These are phyloP conservation scores for Melanotaenia nigrans DNA, from an alignment of 2,797 vertebrate species.

Conservation along the genomic window DNA sequence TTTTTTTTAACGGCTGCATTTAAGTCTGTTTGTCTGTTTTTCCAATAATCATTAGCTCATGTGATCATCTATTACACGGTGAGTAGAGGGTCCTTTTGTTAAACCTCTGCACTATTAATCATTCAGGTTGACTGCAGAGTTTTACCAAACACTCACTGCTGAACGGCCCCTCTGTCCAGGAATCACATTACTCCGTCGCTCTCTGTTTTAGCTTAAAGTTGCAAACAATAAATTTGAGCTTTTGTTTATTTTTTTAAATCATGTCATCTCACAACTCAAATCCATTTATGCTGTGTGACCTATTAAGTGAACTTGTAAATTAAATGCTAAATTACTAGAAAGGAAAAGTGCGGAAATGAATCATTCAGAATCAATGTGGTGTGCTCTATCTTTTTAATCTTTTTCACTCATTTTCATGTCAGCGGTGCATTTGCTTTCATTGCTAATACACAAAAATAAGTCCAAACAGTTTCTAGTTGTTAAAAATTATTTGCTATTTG, in stretches of 20 bases:
- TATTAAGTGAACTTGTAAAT: slow-evolving; percentile 1
- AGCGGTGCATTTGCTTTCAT: neutral
- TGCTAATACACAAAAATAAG: neutral
- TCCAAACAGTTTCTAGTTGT: neutral
- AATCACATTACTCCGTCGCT: slow-evolving; percentile 24
- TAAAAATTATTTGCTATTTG: neutral
- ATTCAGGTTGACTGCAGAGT: slow-evolving; percentile 25
- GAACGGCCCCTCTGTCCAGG: slow-evolving; percentile 9
- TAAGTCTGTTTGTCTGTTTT: slow-evolving; percentile 18
- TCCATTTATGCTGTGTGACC: neutral
- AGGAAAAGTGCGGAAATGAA: slow-evolving; percentile 21
- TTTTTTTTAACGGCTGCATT: neutral
- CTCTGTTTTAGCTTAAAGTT: slow-evolving; percentile 25
- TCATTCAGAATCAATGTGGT: slow-evolving; percentile 4
- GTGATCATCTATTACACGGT: slow-evolving; percentile 31
- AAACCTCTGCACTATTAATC: slow-evolving; percentile 31
- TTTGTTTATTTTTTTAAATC: slow-evolving; percentile 39
- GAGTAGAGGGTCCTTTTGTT: slow-evolving; percentile 9
- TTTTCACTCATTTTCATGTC: neutral
- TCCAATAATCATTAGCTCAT: slow-evolving; percentile 42
- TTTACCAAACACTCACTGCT: slow-evolving; percentile 19
- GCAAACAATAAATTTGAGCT: slow-evolving; percentile 19
- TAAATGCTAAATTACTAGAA: slow-evolving; percentile 17
- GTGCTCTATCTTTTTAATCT: neutral
- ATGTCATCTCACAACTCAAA: slow-evolving; percentile 34